Evolutionary conservation across 2,797 vertebrate species (phyloP), one percentile per base, ranked within the genome.

Genomic region (Pseudomugil tenellus): DNA sequence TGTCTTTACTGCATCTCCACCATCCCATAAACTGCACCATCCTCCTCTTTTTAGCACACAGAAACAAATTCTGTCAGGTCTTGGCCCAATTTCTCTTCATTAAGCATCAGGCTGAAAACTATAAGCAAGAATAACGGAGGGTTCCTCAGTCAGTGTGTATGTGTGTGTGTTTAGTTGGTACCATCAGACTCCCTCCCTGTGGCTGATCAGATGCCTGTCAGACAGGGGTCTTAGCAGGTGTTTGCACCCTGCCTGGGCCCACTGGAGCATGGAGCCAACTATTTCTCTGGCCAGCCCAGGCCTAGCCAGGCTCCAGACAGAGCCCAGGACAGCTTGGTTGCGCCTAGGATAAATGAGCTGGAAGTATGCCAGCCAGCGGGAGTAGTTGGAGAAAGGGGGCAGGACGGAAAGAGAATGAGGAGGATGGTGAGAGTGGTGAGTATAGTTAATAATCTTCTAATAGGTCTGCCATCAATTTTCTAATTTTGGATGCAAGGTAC

Each of bases 381-480:
- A 77, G 70, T 66, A 63, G 60, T 61, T 72, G 59, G 57, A 32
- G 64, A 76, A 79, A 70, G 68, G 72, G 63, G 70, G 65, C 76
- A 79, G 71, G 69, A 74, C 73, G 72, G 73, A 70, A 70, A 68
- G 67, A 73, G 59, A 68, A 71, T 64, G 37, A 31, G 49, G 68
- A 61, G 58, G 57, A 57, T 26, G 69, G 70, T 57, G 46, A 73
- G 78, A 76, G 63, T 70, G 83, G 69, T 74, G 79, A 77, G 70
- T 79, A 69, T 79, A 84, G 83, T 91, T 91, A 89, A 90, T 90
- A 91, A 89, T 87, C 80, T 77, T 75, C 85, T 91, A 92, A 91
- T 87, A 86, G 79, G 80, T 79, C 87, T 85, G 86, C 78, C 84
- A 88, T 87, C 78, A 86, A 85, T 81, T 80, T n/a, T 87, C 76